phyloP scores from a whole-genome alignment of 2,888 invertebrate genomes.

The Dascillus cervinus region DNA sequence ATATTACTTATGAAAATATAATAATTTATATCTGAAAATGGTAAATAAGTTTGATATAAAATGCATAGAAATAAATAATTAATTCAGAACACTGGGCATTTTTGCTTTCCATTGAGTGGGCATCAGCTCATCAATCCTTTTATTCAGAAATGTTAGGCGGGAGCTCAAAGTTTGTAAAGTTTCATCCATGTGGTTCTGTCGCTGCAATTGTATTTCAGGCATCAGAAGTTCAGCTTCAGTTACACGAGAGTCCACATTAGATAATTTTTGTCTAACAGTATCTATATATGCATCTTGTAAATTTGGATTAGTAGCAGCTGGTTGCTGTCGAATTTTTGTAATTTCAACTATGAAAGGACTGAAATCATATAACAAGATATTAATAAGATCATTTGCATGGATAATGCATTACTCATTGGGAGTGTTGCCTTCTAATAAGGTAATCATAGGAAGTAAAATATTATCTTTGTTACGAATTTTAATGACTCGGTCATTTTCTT shows the following conservation, averaged over 20 bases:
- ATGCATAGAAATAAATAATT: too few relatives aligned
- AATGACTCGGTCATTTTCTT: conserved; percentile 40
- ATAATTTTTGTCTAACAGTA: conserved; percentile 42
- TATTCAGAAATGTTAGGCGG: conserved; percentile 43
- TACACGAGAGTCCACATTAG: conserved; percentile 42
- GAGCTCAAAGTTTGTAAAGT: conserved; percentile 40
- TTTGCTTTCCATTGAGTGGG: conserved; percentile 42
- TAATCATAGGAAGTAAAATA: conserved; percentile 40
- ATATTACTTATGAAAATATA: too few relatives aligned
- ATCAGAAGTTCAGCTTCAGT: conserved; percentile 38
- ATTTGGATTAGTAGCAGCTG: conserved; percentile 23
- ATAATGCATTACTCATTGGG: conserved; percentile 27
- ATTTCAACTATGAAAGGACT: conserved; percentile 43
- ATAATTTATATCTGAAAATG: too few relatives aligned
- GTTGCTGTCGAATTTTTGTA: conserved; percentile 42
- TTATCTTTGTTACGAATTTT: conserved; percentile 42
- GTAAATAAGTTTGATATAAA: too few relatives aligned
- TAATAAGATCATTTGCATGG: background rate
- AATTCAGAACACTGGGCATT: too few relatives aligned
- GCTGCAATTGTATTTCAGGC: conserved; percentile 40
- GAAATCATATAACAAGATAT: conserved; percentile 7
- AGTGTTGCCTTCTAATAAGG: conserved; percentile 36
- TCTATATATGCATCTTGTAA: conserved; percentile 44
- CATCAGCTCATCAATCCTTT: conserved; percentile 43
- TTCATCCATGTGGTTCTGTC: conserved; percentile 43